phyloP scores from a whole-genome alignment of 2,888 invertebrate genomes.

The Heliconius hortense region DNA sequence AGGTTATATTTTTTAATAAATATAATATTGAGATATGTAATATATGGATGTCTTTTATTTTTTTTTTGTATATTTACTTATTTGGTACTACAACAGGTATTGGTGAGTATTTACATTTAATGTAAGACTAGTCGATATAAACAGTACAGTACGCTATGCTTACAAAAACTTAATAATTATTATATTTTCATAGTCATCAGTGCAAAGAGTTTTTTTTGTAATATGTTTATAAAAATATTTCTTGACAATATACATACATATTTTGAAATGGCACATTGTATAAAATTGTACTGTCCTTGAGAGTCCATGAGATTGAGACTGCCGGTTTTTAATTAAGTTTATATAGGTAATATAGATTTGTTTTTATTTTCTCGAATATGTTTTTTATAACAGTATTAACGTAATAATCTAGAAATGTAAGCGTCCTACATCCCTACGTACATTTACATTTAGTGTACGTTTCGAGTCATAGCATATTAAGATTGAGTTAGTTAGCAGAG shows the following conservation, averaged over 20 bases:
- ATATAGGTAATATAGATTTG: too few relatives aligned
- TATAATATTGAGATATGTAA: slow-evolving; percentile 82
- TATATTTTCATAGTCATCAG: background rate
- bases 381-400: too few relatives aligned
- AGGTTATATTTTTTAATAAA: slow-evolving; percentile 83
- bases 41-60: slow-evolving; percentile 65
- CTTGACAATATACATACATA: too few relatives aligned
- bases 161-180: background rate
- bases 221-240: too few relatives aligned
- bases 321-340: too few relatives aligned
- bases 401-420: too few relatives aligned
- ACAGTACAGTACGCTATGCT: too few relatives aligned
- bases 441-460: too few relatives aligned
- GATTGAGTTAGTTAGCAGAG: too few relatives aligned
- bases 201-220: background rate
- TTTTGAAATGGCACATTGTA: slow-evolving; percentile 2
- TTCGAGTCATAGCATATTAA: too few relatives aligned
- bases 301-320: background rate
- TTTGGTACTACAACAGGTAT: background rate
- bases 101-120: slow-evolving; percentile 4
- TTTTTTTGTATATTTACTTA: background rate
- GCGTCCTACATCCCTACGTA: too few relatives aligned
- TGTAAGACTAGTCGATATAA: slow-evolving; percentile 39
- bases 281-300: background rate
- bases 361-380: too few relatives aligned